Evolutionary conservation across 2,113 vertebrate species (phyloP).

Genomic region (Saccopteryx leptura): DNA sequence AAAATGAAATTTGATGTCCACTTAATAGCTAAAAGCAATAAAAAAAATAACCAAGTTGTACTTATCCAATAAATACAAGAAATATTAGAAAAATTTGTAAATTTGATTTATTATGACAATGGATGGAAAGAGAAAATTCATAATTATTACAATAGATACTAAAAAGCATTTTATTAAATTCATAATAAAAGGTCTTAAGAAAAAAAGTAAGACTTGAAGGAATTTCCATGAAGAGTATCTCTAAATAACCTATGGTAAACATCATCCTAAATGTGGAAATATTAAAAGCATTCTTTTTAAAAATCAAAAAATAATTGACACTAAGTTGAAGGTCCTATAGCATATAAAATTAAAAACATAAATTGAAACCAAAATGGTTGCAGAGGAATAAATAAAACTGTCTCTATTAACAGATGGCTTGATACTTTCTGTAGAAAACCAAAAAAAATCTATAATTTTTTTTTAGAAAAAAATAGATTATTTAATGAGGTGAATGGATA

Average conservation of each 20-base stretch:
- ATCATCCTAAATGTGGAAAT: background rate
- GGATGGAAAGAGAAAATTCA: background rate
- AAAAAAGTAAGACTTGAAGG: background rate
- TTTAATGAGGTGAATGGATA: background rate
- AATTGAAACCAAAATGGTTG: background rate
- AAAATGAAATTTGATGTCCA: background rate
- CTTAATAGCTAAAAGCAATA: background rate
- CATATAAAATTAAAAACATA: background rate
- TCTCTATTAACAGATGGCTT: background rate
- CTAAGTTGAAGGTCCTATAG: background rate
- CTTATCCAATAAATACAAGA: background rate
- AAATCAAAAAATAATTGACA: slow-evolving; percentile 3
- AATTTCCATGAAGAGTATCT: background rate
- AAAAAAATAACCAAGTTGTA: background rate
- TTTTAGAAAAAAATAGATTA: background rate
- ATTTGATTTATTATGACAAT: background rate
- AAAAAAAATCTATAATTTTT: background rate
- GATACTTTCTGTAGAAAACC: background rate
- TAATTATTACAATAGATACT: background rate
- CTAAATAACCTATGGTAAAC: background rate
- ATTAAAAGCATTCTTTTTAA: background rate
- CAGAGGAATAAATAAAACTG: background rate
- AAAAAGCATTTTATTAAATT: background rate
- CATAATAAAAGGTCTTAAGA: background rate
- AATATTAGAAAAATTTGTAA: background rate